Base-by-base conservation (phyloP, 2,797 vertebrate species). In the Nasua narica region DNA sequence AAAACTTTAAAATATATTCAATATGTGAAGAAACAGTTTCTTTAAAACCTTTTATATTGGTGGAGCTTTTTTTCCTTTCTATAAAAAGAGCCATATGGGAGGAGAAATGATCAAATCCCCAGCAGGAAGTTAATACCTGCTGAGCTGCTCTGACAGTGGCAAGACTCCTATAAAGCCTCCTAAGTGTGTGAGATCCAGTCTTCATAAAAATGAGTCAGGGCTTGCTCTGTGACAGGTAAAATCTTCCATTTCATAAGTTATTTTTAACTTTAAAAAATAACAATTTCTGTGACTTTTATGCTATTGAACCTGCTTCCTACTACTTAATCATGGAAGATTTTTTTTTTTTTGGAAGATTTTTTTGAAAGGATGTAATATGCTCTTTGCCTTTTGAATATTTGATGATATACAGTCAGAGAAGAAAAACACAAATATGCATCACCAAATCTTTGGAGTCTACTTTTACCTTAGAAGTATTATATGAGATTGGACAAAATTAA, bases 161-260 rank as follows among this genome's bases (percentile, higher is more conserved):
- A 60, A 97, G 72, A 77, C 87, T 91, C 87, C 76, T 83, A 1
- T 37, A 96, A 97, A 98, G 94, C 50, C 23, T 35, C 40, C 0
- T 19, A 76, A 91, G 83, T 90, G 43, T 69, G 89, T 96, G 95
- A 96, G 25, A 93, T 96, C 76, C 69, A 86, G 81, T 72, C 69
- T 86, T 97, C 65, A 48, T 97, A 93, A 96, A 96, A 95, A 96
- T 82, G 77, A 96, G 50, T 96, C 94, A 96, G 92, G 19, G 90
- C 54, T 96, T 96, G 25, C 79, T 98, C 89, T 58, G 67, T 85
- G 87, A 85, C 18, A 25, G 77, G 74, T 81, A 90, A 82, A 97
- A 87, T 92, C 94, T 97, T 97, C 94, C 32, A 95, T 3, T 92
- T 84, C 46, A 56, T 29, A 94, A 95, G 93, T 91, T 97, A 91